Base-by-base conservation (phyloP, 2,113 vertebrate genomes). In the Pluvianellus socialis region DNA sequence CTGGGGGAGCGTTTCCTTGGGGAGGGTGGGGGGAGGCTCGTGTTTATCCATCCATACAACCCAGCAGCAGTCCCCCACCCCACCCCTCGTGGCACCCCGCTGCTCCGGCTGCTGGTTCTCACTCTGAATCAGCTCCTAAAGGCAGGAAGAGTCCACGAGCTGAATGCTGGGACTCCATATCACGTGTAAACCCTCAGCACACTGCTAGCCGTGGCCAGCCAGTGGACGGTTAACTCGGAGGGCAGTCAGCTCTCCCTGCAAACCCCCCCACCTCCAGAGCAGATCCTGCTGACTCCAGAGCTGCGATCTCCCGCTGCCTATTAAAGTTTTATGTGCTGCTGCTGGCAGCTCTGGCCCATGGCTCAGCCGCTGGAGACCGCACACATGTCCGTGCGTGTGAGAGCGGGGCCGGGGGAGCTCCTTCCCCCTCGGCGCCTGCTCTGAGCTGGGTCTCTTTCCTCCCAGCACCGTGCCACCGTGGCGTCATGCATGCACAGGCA, bases 401-500 rank as follows among this genome's bases (percentile, higher is more conserved):
- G 50, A 94, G 87, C 1, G 0, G 22, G 68, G 19, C 40, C 12
- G 8, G 65, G 67, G 77, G 65, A 74, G 5, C 22, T 19, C 32
- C 40, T 65, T 59, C 4, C 27, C 58, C 35, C 44, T 24, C 3
- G 0, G 12, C 3, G 14, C 73, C 73, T 50, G n/a, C 83, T 61
- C 95, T 96, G 40, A 98, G 32, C 45, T 2, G 5, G 8, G 9
- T 79, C 33, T 94, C 65, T 90, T 12, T 55, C 75, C 44, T 71
- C 56, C 6, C 97, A 99, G 99, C 99, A 99, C 95, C 99, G 99
- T 52, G 99, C 99, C 94, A 99, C 99, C 0, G 99, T 99, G 98
- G 99, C 99, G 0, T 99, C 99, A 73, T 99, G 99, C 96, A 99
- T 99, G 99, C 99, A 99, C 98, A 98, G 99, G 95, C 99, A 99